Evolutionary conservation across 2,888 invertebrate genomes (phyloP).

Genomic region (Tridacna crocea): DNA sequence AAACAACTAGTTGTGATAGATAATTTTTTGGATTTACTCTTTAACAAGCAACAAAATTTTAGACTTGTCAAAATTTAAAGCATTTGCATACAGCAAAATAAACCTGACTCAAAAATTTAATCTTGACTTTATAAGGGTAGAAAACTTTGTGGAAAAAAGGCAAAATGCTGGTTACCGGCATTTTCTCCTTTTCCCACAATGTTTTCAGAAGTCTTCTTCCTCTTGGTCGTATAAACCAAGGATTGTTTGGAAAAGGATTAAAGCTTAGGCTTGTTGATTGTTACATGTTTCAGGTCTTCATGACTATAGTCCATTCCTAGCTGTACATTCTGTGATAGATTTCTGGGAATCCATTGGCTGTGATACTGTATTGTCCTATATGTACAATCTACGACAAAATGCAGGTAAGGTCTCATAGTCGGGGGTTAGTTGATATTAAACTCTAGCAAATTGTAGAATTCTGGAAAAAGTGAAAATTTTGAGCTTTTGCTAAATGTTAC

Average conservation of each 20-base stretch:
- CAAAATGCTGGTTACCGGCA: neutral
- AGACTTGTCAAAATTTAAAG: too few species aligned
- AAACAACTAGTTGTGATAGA: too few species aligned
- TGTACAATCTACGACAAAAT: conserved; percentile 66
- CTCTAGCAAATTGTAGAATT: too few species aligned
- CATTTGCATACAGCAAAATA: neutral
- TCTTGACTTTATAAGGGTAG: neutral
- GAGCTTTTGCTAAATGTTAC: too few species aligned
- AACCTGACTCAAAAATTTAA: neutral
- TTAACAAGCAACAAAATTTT: too few species aligned
- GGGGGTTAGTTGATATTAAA: neutral
- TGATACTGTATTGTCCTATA: conserved; percentile 70
- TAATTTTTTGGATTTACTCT: too few species aligned
- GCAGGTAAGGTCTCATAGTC: conserved; percentile 68
- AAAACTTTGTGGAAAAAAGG: neutral
- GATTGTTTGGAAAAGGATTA: neutral
- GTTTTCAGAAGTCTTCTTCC: neutral
- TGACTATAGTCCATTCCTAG: conserved; percentile 81
- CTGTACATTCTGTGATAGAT: conserved; percentile 77
- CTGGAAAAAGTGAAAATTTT: too few species aligned
- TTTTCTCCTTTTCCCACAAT: neutral
- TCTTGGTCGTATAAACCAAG: neutral
- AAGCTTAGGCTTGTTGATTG: neutral
- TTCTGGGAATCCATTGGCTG: conserved; percentile 78
- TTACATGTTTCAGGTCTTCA: conserved; percentile 71